phyloP scores from a whole-genome alignment of 1,140 invertebrate genomes.

The Drosophila serrata region DNA sequence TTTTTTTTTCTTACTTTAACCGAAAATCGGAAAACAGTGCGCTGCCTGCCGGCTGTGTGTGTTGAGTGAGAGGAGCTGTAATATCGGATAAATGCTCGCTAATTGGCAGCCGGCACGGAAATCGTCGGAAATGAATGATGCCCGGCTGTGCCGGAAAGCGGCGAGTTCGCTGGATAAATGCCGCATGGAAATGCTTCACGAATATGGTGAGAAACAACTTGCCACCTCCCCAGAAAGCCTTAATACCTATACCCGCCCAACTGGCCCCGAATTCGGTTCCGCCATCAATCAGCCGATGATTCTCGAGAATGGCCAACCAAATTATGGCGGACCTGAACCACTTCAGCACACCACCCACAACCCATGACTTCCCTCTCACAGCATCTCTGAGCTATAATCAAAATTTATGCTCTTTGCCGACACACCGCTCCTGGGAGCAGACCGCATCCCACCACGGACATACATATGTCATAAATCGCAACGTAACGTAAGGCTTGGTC shows the following conservation, averaged over 20 bases:
- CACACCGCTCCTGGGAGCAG: constrained; percentile 40
- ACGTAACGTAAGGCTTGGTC: constrained; percentile 23
- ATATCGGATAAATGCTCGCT: constrained; percentile 65
- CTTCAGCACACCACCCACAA: constrained; percentile 16
- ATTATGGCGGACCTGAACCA: constrained; percentile 31
- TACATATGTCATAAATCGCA: constrained; percentile 75
- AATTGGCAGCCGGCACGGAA: constrained; percentile 75
- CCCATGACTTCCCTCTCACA: neutral
- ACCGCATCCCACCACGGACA: constrained; percentile 60
- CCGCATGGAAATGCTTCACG: constrained; percentile 49
- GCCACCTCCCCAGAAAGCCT: neutral
- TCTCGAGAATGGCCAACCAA: constrained; percentile 51
- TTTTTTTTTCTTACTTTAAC: constrained; percentile 38
- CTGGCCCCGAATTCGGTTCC: constrained; percentile 17
- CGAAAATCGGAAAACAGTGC: constrained; percentile 41
- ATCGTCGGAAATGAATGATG: constrained; percentile 64
- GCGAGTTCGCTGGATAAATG: constrained; percentile 51
- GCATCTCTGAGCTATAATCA: constrained; percentile 71
- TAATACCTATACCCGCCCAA: constrained; percentile 1
- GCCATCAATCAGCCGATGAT: constrained; percentile 77
- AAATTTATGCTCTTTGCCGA: constrained; percentile 71
- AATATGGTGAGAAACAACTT: constrained; percentile 60
- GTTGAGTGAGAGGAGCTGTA: constrained; percentile 35
- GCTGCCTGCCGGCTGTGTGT: constrained; percentile 27
- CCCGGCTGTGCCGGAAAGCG: constrained; percentile 50